Percentiles rank a stretch among this genome's conserved stretches.
Evolutionary conservation across 2,113 vertebrate genomes (phyloP).

Genomic region (Cebus imitator): DNA sequence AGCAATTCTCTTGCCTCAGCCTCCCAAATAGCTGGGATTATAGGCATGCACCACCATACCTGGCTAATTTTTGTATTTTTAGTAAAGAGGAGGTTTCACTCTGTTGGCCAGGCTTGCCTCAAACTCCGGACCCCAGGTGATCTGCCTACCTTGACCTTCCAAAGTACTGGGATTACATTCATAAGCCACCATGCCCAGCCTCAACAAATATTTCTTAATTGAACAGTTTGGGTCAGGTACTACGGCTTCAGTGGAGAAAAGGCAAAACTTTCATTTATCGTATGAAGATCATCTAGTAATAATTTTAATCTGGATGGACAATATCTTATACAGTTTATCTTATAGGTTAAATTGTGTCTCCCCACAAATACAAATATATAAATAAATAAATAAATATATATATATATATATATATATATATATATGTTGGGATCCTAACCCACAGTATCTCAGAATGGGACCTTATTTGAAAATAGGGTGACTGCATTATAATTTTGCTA

Average conservation of each 20-base stretch:
- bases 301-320: background rate
- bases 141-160: no score
- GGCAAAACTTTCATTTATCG: background rate
- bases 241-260: background rate
- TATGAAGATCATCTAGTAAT: background rate
- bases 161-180: no score
- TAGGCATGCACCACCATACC: no score
- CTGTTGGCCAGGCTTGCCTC: no score
- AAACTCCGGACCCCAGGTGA: no score
- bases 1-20: no score
- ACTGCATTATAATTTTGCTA: background rate
- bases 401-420: no score
- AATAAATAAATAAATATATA: no score
- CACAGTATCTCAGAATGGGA: background rate
- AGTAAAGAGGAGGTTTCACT: no score
- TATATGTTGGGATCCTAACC: background rate
- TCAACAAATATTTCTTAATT: background rate
- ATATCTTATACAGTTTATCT: background rate
- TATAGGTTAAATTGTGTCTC: background rate
- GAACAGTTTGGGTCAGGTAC: background rate
- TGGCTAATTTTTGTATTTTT: no score
- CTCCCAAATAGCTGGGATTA: no score
- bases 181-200: no score
- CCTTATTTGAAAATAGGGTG: background rate
- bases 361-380: background rate